A percentile compares a stretch with the other conserved stretches of the same genome.
These are phyloP conservation scores for Aspiorhynchus laticeps DNA, from an alignment of 2,113 vertebrate species.

Conservation along the genomic window DNA sequence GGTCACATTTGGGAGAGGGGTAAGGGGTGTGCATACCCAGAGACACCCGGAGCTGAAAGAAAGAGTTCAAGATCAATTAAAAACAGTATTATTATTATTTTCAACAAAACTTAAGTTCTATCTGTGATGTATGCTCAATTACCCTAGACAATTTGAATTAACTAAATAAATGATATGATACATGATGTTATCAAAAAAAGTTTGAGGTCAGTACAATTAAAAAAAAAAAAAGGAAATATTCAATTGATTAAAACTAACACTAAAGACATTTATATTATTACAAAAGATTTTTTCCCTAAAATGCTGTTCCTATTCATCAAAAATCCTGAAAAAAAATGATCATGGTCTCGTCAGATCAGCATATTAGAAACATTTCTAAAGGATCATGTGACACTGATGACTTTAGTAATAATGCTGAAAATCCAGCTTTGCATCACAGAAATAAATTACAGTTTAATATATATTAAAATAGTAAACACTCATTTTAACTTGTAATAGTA, in stretches of 20 bases:
- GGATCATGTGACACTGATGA: neutral
- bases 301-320: neutral
- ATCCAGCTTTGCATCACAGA: neutral
- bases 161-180: neutral
- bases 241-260: neutral
- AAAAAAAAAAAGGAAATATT: neutral
- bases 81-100: neutral
- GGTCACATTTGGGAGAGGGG: constrained; percentile 29
- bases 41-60: constrained; percentile 65
- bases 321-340: too few species aligned
- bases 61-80: neutral
- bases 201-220: too few species aligned
- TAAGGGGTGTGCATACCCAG: constrained; percentile 63
- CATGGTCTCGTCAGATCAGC: neutral
- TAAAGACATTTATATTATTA: neutral
- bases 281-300: neutral
- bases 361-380: neutral
- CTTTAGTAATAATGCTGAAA: too few species aligned
- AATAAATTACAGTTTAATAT: neutral
- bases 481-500: too few species aligned
- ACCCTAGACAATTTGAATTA: neutral
- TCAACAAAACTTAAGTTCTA: neutral
- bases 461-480: too few species aligned
- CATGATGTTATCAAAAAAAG: too few species aligned
- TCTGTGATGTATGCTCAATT: neutral